phyloP scores from a whole-genome alignment of 2,888 invertebrate genomes.

The Heliconius cydno region DNA sequence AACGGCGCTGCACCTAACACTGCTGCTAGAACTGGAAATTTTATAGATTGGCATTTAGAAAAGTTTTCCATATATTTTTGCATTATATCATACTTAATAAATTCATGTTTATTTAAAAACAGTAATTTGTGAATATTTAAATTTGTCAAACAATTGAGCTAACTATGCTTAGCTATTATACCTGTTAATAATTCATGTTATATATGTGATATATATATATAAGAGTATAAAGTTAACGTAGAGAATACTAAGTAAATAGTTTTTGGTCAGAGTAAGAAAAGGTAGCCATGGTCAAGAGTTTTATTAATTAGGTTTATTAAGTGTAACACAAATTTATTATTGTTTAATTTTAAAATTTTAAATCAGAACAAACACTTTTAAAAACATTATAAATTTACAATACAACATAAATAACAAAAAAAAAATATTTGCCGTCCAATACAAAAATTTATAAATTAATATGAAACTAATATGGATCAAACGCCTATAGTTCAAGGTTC shows the following conservation, averaged over 20 bases:
- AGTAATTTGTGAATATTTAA: no score
- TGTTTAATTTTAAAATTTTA: background rate
- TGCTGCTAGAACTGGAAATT: constrained; percentile 90
- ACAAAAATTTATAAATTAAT: background rate
- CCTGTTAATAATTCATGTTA: background rate
- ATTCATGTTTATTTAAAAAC: background rate
- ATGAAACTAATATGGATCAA: background rate
- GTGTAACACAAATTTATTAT: background rate
- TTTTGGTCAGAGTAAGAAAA: no score
- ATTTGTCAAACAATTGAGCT: no score
- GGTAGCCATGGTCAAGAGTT: no score
- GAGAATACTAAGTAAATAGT: no score
- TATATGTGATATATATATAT: background rate
- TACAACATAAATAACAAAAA: background rate
- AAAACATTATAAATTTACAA: background rate
- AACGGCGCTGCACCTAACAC: constrained; percentile 97
- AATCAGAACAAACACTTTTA: background rate
- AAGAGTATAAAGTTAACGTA: background rate
- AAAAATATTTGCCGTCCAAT: background rate
- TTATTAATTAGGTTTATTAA: no score
- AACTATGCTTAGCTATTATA: no score
- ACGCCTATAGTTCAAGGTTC: background rate
- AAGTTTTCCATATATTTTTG: background rate
- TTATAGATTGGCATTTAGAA: background rate
- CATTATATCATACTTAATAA: background rate